Evolutionary conservation across 2,797 vertebrate genomes (phyloP).

Genomic region (Anabas testudineus): DNA sequence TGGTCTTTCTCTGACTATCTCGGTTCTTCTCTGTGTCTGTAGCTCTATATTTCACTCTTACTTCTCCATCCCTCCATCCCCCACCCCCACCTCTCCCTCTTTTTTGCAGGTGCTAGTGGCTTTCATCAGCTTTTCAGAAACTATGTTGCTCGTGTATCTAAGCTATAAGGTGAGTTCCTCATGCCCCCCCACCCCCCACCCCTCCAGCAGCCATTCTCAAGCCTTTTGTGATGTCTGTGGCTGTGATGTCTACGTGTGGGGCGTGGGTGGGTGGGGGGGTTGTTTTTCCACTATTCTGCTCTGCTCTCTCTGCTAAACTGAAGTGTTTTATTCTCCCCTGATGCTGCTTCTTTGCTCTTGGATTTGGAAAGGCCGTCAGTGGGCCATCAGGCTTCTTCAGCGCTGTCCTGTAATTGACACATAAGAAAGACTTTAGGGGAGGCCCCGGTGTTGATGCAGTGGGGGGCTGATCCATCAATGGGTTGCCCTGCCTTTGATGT

Average conservation of each 20-base stretch:
- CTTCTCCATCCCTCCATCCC: background rate
- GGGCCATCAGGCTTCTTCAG: constrained; percentile 26
- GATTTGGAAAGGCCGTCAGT: constrained; percentile 16
- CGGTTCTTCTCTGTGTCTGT: constrained; percentile 33
- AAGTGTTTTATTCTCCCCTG: constrained; percentile 3
- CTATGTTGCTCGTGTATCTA: constrained; percentile 89
- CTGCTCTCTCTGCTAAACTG: constrained; percentile 1
- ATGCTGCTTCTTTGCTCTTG: constrained; percentile 12
- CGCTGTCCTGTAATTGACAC: constrained; percentile 37
- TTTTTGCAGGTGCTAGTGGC: constrained; percentile 86
- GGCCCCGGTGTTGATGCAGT: constrained; percentile 54
- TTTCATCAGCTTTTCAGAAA: constrained; percentile 90
- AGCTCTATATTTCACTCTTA: constrained; percentile 23
- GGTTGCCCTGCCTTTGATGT: constrained; percentile 73
- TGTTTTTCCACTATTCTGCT: constrained; percentile 22
- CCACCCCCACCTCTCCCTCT: constrained; percentile 10
- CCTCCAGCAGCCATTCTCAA: constrained; percentile 3
- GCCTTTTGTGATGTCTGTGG: constrained; percentile 27
- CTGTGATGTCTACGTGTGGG: constrained; percentile 20
- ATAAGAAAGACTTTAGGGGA: constrained; percentile 56
- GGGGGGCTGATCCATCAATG: constrained; percentile 55
- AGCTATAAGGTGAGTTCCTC: constrained; percentile 88
- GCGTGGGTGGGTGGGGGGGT: background rate
- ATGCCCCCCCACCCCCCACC: too few species aligned
- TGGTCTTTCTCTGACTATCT: constrained; percentile 49